Evolutionary conservation across 1,140 invertebrate species (phyloP).

Genomic region (Tyrophagus putrescentiae): DNA sequence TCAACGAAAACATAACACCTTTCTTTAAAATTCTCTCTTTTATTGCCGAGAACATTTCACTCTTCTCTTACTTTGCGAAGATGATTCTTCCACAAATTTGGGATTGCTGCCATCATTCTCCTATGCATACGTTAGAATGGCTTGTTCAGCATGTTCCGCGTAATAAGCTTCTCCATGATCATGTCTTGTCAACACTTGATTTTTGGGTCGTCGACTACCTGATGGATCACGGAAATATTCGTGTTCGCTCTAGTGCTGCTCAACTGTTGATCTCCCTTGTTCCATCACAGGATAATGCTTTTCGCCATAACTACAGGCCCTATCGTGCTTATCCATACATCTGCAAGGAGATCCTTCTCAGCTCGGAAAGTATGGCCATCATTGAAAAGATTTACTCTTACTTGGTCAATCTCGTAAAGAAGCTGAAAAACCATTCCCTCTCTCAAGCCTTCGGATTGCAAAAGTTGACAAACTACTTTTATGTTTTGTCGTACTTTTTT

Average conservation of each 20-base stretch:
- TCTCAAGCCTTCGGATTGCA: conserved; percentile 61
- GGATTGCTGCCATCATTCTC: conserved; percentile 72
- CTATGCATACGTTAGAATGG: conserved; percentile 80
- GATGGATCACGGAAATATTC: conserved; percentile 62
- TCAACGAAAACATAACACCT: conserved; percentile 60
- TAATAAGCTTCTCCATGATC: conserved; percentile 71
- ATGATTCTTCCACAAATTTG: conserved; percentile 68
- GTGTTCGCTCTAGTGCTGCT: conserved; percentile 70
- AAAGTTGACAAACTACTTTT: conserved; percentile 80
- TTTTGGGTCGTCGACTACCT: conserved; percentile 78
- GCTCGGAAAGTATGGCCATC: conserved; percentile 18
- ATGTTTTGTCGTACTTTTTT: conserved; percentile 72
- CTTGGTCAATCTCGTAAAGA: conserved; percentile 40
- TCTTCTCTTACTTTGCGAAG: conserved; percentile 46
- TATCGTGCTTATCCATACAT: conserved; percentile 14
- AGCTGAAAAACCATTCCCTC: conserved; percentile 65
- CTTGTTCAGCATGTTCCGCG: conserved; percentile 58
- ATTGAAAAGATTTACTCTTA: conserved; percentile 20
- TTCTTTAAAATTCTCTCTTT: conserved; percentile 69
- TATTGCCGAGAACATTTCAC: conserved; percentile 33
- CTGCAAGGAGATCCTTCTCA: conserved; percentile 15
- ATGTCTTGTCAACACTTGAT: conserved; percentile 69
- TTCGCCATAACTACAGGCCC: conserved; percentile 60
- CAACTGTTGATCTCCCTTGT: conserved; percentile 71
- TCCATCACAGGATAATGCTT: conserved; percentile 53